Evolutionary conservation across 2,113 vertebrate genomes (phyloP).

Genomic region (Callipepla squamata): DNA sequence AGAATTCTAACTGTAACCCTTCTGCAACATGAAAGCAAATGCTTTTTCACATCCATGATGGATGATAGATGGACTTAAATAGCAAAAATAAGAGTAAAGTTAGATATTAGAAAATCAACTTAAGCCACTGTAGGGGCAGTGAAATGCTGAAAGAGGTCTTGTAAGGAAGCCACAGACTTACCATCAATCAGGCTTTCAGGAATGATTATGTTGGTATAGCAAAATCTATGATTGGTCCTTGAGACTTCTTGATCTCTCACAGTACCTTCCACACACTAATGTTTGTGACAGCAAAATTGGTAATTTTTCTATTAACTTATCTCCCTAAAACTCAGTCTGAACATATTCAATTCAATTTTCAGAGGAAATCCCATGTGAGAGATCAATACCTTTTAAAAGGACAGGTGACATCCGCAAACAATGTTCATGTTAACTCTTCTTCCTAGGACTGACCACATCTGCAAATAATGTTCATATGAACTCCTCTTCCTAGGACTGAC

Average conservation of each 20-base stretch:
- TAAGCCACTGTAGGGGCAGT: background rate
- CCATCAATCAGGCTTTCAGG: background rate
- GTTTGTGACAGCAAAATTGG: background rate
- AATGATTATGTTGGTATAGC: background rate
- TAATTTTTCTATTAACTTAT: background rate
- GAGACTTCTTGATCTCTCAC: background rate
- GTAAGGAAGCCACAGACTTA: background rate
- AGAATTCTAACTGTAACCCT: background rate
- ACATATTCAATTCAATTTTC: background rate
- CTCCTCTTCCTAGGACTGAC: background rate
- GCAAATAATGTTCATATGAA: background rate
- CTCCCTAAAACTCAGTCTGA: background rate
- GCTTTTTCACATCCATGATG: background rate
- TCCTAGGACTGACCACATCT: background rate
- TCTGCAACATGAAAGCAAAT: background rate
- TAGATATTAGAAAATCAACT: background rate
- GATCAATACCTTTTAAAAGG: background rate
- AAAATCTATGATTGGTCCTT: background rate
- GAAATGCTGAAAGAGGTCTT: background rate
- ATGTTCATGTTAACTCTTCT: background rate
- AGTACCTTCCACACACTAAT: background rate
- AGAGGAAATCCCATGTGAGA: background rate
- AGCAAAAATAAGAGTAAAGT: background rate
- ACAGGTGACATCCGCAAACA: background rate
- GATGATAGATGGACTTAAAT: background rate